A percentile compares a stretch with the other conserved stretches of the same genome.
These are phyloP conservation scores for Metopolophium dirhodum DNA, from an alignment of 1,140 invertebrate genomes.

Conservation along the genomic window DNA sequence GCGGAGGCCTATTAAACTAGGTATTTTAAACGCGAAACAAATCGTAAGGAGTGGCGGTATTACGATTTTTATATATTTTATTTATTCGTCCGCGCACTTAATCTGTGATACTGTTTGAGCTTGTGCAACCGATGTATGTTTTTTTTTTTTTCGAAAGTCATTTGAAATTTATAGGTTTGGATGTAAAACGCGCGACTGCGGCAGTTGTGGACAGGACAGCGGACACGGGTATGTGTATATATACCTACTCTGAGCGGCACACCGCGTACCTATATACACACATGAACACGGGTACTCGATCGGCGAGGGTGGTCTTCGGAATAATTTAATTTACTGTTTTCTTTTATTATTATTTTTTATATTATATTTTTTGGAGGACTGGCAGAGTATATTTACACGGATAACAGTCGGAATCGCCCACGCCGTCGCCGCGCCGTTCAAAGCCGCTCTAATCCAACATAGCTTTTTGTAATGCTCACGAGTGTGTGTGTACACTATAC, in stretches of 20 bases:
- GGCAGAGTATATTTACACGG: constrained; percentile 26
- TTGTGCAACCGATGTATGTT: background rate
- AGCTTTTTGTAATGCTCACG: constrained; percentile 28
- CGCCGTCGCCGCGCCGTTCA: background rate
- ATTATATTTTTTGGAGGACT: background rate
- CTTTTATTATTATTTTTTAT: constrained; percentile 52
- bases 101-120: background rate
- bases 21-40: constrained; percentile 14
- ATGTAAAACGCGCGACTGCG: background rate
- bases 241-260: background rate
- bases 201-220: constrained; percentile 2
- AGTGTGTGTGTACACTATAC: background rate
- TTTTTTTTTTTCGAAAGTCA: constrained; percentile 38
- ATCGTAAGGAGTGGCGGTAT: background rate
- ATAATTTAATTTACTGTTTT: constrained; percentile 56
- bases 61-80: background rate
- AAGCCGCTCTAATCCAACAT: constrained; percentile 47
- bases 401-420: constrained; percentile 47
- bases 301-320: constrained; percentile 53
- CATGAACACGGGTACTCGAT: background rate
- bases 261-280: background rate
- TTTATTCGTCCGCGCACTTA: background rate
- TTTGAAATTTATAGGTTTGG: constrained; percentile 42
- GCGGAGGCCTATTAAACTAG: background rate
- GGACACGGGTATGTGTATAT: background rate